Conservation (phyloP, 2,113 vertebrate species). For the Hyperoodon ampullatus region DNA sequence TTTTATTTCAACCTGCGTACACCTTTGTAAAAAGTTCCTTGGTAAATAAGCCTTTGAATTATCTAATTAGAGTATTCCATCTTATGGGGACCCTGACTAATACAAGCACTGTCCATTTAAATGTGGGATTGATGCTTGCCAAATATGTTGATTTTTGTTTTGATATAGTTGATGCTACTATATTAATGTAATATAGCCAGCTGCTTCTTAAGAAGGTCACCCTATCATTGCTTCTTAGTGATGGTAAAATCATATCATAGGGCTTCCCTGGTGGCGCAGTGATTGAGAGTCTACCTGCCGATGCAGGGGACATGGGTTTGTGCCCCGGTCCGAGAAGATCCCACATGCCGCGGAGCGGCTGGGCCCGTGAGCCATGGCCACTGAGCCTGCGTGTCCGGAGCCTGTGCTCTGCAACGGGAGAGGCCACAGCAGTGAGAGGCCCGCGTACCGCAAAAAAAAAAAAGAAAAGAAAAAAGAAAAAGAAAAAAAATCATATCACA, state of each 20-base stretch:
- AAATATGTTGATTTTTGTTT: slow-evolving; percentile 51
- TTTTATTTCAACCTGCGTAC: neutral
- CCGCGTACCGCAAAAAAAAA: too few relatives aligned
- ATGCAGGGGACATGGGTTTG: too few relatives aligned
- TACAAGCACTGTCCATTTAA: neutral
- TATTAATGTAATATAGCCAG: neutral
- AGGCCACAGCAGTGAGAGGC: too few relatives aligned
- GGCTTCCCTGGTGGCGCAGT: too few relatives aligned
- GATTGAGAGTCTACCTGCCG: too few relatives aligned
- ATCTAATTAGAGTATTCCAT: neutral
- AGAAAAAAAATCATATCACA: neutral
- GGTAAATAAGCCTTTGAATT: slow-evolving; percentile 38
- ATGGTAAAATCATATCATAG: neutral
- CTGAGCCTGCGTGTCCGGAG: too few relatives aligned
- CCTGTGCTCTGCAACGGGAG: too few relatives aligned
- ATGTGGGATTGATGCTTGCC: neutral
- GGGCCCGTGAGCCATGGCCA: too few relatives aligned
- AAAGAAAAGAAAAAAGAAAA: too few relatives aligned
- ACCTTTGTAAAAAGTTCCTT: neutral
- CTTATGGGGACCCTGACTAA: neutral
- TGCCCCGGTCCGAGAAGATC: too few relatives aligned
- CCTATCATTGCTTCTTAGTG: neutral
- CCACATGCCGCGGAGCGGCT: too few relatives aligned
- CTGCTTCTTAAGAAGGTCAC: slow-evolving; percentile 35
- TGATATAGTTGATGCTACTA: neutral